Evolutionary conservation across 1,140 invertebrate species (phyloP).

Genomic region (Drosophila subobscura): DNA sequence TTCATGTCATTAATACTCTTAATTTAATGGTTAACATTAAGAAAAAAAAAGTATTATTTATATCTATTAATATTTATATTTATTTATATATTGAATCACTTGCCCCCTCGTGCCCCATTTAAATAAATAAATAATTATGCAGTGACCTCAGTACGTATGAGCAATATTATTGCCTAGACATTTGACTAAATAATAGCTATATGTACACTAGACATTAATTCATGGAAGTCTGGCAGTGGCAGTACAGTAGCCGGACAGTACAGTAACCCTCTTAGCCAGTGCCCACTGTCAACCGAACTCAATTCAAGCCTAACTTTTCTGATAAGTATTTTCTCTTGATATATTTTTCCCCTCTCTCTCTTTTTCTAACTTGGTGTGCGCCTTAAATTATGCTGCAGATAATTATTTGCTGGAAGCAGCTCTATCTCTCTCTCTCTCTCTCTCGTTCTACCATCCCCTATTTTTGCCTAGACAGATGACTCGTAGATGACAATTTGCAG

Average conservation of each 20-base stretch:
- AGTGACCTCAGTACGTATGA: conserved; percentile 67
- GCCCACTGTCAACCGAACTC: conserved; percentile 25
- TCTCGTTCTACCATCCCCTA: not conserved
- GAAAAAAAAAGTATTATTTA: conserved; percentile 54
- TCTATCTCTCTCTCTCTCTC: conserved; percentile 13
- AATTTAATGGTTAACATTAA: conserved; percentile 27
- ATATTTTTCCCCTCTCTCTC: conserved; percentile 13
- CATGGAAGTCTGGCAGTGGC: conserved; percentile 58
- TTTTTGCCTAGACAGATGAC: conserved; percentile 86
- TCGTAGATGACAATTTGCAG: conserved; percentile 94
- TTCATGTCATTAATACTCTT: conserved; percentile 48
- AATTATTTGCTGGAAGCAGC: conserved; percentile 33
- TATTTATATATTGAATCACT: conserved; percentile 15
- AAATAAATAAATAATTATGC: conserved; percentile 1
- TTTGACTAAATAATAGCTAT: conserved; percentile 63
- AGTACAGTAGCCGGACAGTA: not conserved
- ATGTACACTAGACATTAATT: conserved; percentile 41
- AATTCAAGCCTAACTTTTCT: conserved; percentile 50
- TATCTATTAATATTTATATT: conserved; percentile 7
- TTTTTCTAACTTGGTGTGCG: not conserved
- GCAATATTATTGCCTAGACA: conserved; percentile 71
- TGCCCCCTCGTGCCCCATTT: not conserved
- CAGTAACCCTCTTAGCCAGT: conserved; percentile 6
- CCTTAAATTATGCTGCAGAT: conserved; percentile 36
- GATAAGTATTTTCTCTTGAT: conserved; percentile 42